Evolutionary conservation across 2,888 invertebrate species (phyloP).

Genomic region (Plutella xylostella): DNA sequence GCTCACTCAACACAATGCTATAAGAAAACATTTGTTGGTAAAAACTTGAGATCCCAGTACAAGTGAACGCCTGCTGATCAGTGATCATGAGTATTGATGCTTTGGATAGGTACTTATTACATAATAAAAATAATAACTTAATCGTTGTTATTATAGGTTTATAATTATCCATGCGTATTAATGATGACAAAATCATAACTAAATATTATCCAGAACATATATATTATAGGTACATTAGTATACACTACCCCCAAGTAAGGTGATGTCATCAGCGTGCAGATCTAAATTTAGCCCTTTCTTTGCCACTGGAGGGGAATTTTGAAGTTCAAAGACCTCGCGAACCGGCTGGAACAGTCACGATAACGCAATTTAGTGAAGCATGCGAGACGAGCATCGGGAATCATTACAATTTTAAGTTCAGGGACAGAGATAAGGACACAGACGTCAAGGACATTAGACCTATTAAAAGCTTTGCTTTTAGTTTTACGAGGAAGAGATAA

Average conservation of each 20-base stretch:
- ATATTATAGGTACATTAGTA: neutral
- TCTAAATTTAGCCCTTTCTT: constrained; percentile 52
- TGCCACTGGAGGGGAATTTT: constrained; percentile 49
- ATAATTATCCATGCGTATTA: too few species aligned
- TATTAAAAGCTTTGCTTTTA: too few species aligned
- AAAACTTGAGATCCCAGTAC: constrained; percentile 13
- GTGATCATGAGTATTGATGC: too few species aligned
- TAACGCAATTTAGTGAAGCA: constrained; percentile 34
- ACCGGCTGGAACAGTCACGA: constrained; percentile 37
- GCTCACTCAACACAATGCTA: constrained; percentile 24
- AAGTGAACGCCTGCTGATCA: too few species aligned
- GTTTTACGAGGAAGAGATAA: too few species aligned
- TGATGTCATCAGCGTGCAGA: constrained; percentile 42
- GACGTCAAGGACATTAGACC: too few species aligned
- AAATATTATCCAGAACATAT: too few species aligned
- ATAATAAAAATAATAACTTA: too few species aligned
- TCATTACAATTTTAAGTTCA: constrained; percentile 31
- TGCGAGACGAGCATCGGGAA: constrained; percentile 17
- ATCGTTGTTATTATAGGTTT: too few species aligned
- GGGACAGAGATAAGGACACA: constrained; percentile 26
- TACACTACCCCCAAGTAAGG: neutral
- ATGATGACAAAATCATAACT: too few species aligned
- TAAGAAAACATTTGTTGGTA: constrained; percentile 22
- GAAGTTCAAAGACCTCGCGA: constrained; percentile 62
- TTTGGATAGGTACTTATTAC: too few species aligned